Conservation (phyloP, 2,888 invertebrate species). For the Drosophila subsilvestris region DNA sequence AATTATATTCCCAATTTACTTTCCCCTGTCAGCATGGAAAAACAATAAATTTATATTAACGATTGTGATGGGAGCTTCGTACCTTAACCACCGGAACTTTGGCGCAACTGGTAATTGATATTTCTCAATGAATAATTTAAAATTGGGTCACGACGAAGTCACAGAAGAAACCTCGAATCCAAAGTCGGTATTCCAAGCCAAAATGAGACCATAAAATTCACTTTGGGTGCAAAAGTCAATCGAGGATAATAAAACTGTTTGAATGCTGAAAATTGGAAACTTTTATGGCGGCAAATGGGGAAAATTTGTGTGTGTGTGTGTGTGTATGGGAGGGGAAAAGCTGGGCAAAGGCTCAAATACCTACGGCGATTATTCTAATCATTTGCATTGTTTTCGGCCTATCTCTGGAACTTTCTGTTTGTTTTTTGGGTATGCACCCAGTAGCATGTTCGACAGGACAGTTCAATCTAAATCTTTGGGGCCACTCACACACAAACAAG, state of each 20-base stretch:
- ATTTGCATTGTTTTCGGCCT: constrained; percentile 58
- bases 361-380: constrained; percentile 77
- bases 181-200: not conserved
- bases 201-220: constrained; percentile 29
- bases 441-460: constrained; percentile 77
- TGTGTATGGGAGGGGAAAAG: constrained; percentile 43
- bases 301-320: constrained; percentile 41
- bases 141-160: constrained; percentile 10
- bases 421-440: not conserved
- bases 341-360: constrained; percentile 59
- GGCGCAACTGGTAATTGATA: constrained; percentile 44
- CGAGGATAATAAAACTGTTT: constrained; percentile 39
- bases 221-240: constrained; percentile 30
- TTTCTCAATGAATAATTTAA: constrained; percentile 48
- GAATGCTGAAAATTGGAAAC: constrained; percentile 33
- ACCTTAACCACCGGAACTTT: constrained; percentile 2
- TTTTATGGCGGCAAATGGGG: constrained; percentile 50
- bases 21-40: constrained; percentile 32
- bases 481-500: constrained; percentile 44
- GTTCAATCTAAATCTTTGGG: constrained; percentile 75
- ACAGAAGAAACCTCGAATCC: not conserved
- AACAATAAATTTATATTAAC: constrained; percentile 41
- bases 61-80: constrained; percentile 3
- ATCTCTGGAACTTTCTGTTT: constrained; percentile 16
- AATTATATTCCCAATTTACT: constrained; percentile 30